Evolutionary conservation across 2,888 invertebrate genomes (phyloP).

Genomic region (Eumacrocentrus americanus): DNA sequence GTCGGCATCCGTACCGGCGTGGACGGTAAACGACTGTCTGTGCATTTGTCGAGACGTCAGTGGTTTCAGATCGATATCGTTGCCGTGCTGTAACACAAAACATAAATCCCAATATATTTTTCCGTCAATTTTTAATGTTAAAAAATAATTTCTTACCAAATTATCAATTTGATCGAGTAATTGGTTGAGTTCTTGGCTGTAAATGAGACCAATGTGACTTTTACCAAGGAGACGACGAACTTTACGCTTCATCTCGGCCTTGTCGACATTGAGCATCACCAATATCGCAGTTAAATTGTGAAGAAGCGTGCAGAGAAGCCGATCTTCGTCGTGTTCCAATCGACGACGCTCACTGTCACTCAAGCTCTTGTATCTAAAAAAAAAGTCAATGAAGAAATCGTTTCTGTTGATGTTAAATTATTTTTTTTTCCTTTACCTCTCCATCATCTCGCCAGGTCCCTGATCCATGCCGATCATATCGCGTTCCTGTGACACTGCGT

Average conservation of each 20-base stretch:
- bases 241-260: conserved; percentile 85
- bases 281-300: conserved; percentile 96
- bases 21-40: conserved; percentile 97
- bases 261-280: conserved; percentile 88
- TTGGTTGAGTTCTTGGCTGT: conserved; percentile 97
- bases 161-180: conserved; percentile 93
- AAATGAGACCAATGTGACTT: conserved; percentile 96
- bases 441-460: conserved; percentile 99
- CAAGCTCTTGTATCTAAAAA: conserved; percentile 78
- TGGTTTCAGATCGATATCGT: conserved; percentile 96
- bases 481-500: conserved; percentile 96
- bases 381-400: neutral
- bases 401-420: neutral
- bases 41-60: conserved; percentile 93
- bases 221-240: conserved; percentile 92
- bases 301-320: conserved; percentile 90
- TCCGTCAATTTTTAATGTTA: too few relatives aligned
- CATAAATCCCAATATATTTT: too few relatives aligned
- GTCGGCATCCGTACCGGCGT: conserved; percentile 90
- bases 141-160: conserved; percentile 70
- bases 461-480: conserved; percentile 99
- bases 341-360: conserved; percentile 93
- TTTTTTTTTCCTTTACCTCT: conserved; percentile 66
- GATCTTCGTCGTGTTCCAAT: conserved; percentile 97
- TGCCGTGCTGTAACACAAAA: conserved; percentile 80